Percentiles rank a stretch among this genome's conserved stretches.
Conservation (phyloP, 2,113 vertebrate species). For the Peromyscus leucopus region DNA sequence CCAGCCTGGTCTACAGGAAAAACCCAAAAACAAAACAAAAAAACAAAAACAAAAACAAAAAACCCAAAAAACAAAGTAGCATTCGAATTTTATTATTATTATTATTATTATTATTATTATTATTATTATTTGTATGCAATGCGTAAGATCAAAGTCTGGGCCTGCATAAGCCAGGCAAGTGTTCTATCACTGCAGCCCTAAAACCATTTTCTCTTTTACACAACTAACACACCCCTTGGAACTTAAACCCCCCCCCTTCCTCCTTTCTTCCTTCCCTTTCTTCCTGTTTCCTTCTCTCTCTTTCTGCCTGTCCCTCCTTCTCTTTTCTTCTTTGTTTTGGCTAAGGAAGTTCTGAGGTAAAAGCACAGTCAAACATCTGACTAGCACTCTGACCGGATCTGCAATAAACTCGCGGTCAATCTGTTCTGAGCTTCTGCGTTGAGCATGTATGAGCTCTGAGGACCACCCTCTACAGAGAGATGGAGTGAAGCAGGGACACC, state of each 20-base stretch:
- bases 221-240: background rate
- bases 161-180: background rate
- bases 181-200: background rate
- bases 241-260: no score
- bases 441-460: background rate
- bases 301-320: no score
- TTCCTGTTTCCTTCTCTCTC: no score
- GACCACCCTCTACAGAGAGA: background rate
- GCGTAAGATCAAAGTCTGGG: background rate
- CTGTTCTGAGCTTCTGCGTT: background rate
- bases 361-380: constrained; percentile 18
- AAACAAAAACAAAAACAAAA: no score
- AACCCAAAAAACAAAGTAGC: no score
- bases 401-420: constrained; percentile 22
- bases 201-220: background rate
- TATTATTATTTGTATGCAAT: background rate
- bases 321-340: background rate
- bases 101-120: no score
- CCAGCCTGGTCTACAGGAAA: no score
- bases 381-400: background rate
- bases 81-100: background rate
- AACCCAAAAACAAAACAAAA: no score
- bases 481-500: background rate
- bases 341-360: background rate
- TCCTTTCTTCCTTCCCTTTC: no score